Evolutionary conservation across 2,113 vertebrate species (phyloP), one percentile per base, ranked within the genome.

Genomic region (Saccopteryx bilineata): DNA sequence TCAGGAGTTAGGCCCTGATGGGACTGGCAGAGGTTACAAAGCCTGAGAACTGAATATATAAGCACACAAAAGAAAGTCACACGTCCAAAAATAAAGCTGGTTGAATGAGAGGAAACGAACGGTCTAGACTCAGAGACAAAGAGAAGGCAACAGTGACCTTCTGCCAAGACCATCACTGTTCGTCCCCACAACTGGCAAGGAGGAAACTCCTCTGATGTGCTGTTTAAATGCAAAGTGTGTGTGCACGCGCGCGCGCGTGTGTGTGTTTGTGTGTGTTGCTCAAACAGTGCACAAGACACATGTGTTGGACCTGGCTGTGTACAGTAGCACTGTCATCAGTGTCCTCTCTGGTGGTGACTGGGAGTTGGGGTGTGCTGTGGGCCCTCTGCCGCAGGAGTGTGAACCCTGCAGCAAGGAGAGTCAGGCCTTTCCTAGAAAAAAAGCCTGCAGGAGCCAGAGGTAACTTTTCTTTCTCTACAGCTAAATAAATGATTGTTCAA

Each of bases 51-150:
- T 14, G 3, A 56, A 79, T 21, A 60, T 11, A 19, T 0, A 78
- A 33, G 23, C 46, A 52, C 52, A 56, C 83, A 81, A 71, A 91
- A 72, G 69, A 65, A 84, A 94, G 65, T 26, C 33, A 18, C 18
- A 10, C 21, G 0, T 75, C 71, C 87, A n/a, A 81, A 65, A 75
- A 31, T 60, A 56, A 83, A 50, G 63, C 74, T 48, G 82, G 52
- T 5, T 96, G 92, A 93, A 91, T 91, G 87, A 48, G 80, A 76
- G 94, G 94, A 96, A 95, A 84, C 8, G 71, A 81, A 80, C 1
- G 79, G 60, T 76, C 87, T 71, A 33, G 92, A 84, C 54, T 28
- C 69, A 1, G 76, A 96, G 86, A 96, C 85, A 68, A 91, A 91
- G 87, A 74, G 63, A 63, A 68, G 75, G 61, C 19, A 52, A 71